A percentile compares a stretch with the other conserved stretches of the same genome.
Evolutionary conservation across 2,888 invertebrate genomes (phyloP).

Genomic region (Acleris emargana): DNA sequence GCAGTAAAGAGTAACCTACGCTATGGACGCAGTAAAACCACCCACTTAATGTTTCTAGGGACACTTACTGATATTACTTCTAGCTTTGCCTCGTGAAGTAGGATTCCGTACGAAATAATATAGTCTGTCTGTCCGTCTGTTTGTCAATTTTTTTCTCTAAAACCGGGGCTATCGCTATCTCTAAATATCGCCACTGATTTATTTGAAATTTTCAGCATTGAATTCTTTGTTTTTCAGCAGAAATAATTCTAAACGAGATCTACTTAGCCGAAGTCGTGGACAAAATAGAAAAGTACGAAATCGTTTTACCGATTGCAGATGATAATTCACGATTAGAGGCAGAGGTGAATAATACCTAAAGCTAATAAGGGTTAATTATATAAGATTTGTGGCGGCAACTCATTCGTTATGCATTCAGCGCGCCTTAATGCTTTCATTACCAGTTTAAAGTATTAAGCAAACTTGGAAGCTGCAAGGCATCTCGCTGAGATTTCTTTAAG

Average conservation of each 20-base stretch:
- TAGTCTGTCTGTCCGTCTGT: too few species aligned
- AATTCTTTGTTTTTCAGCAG: too few species aligned
- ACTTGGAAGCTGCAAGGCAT: constrained; percentile 67
- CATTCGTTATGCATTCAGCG: constrained; percentile 80
- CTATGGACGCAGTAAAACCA: constrained; percentile 43
- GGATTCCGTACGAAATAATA: background rate
- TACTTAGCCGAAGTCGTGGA: too few species aligned
- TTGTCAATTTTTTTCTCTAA: too few species aligned
- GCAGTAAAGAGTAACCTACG: constrained; percentile 42
- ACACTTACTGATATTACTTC: constrained; percentile 44
- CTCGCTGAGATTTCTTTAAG: constrained; percentile 72
- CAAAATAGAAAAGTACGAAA: too few species aligned
- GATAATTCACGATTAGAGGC: background rate
- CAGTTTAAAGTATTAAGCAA: constrained; percentile 82
- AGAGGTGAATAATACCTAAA: constrained; percentile 1
- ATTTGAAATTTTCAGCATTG: too few species aligned
- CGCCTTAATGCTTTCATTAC: constrained; percentile 80
- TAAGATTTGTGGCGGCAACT: constrained; percentile 63
- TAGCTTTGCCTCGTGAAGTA: constrained; percentile 1
- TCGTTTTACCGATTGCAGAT: too few species aligned
- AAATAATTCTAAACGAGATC: too few species aligned
- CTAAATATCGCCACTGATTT: too few species aligned
- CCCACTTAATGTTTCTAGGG: constrained; percentile 44
- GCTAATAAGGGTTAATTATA: constrained; percentile 61
- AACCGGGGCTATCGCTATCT: too few species aligned